Evolutionary conservation across 1,140 invertebrate genomes (phyloP).

Genomic region (Ceratoteleas bidentatus): DNA sequence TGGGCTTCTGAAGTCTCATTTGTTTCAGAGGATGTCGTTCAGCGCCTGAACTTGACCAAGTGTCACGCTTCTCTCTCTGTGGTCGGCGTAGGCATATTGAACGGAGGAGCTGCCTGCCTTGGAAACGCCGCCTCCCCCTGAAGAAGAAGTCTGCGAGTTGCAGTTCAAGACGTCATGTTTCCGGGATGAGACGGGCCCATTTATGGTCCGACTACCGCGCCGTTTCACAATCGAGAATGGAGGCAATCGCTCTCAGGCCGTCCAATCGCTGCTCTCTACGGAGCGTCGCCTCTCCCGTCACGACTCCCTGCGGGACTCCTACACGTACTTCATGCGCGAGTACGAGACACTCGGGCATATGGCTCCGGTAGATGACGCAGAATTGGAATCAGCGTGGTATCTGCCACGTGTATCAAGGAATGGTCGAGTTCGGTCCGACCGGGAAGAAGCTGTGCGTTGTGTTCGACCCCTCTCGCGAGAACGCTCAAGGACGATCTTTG

Average conservation of each 20-base stretch:
- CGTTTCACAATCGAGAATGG: background rate
- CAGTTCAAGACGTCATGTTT: background rate
- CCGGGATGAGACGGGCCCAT: background rate
- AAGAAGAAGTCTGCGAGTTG: background rate
- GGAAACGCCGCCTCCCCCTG: background rate
- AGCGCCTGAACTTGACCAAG: background rate
- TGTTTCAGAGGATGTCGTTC: slow-evolving; percentile 3
- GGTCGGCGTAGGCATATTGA: background rate
- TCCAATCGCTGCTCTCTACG: background rate
- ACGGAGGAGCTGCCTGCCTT: background rate
- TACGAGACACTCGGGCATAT: background rate
- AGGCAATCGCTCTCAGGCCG: background rate
- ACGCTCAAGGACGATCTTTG: background rate
- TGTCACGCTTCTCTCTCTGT: background rate
- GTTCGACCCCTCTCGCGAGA: background rate
- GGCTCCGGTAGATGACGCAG: background rate
- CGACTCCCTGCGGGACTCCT: background rate
- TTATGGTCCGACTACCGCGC: background rate
- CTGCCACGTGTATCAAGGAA: background rate
- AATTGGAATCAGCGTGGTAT: background rate
- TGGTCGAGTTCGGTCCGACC: background rate
- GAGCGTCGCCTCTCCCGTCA: background rate
- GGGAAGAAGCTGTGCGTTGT: no score
- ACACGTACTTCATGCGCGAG: background rate
- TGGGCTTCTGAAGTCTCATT: slow-evolving; percentile 7